Base-by-base conservation (phyloP, 2,797 vertebrate species). In the Danio jaintianensis region DNA sequence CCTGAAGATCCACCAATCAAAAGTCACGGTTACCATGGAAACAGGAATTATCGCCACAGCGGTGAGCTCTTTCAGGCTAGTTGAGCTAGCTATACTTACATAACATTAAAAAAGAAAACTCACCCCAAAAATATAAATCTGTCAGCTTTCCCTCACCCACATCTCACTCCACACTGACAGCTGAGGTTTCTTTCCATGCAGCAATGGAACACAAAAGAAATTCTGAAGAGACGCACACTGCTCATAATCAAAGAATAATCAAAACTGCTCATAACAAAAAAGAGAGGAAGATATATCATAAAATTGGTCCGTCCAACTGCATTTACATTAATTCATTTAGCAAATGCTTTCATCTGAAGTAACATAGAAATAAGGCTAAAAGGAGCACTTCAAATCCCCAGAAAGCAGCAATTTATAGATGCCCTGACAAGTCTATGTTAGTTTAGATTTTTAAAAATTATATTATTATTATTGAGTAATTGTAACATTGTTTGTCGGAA, bases 1-100 rank as follows among this genome's bases (percentile, higher is more conserved):
- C 50, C 38, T 70, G n/a, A 70, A 55, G 36, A 20, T 76, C 20
- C 48, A 55, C 74, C 18, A 45, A 66, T 43, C 38, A 76, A n/a
- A 66, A 22, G 40, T n/a, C 5, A 5, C 13, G 16, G 56, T 36
- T 61, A 52, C 58, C 45, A 40, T 75, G 38, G 68, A 70, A 52
- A 74, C 56, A 62, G 43, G 15, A 74, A 61, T 38, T 10, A 4
- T 74, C 16, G 43, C 29, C 10, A 42, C 11, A 70, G 50, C 67
- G 1, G 1, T 42, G 50, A 53, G 48, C 40, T 70, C 10, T 53
- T n/a, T 15, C 16, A 38, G 48, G 45, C 42, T 50, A 50, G 48
- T 10, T 22, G 47, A 55, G n/a, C 50, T 70, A 40, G 36, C 50
- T 29, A 29, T 20, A 20, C 15, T 36, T n/a, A 55, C 11, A 18